Conservation (phyloP, 1,140 invertebrate species). For the Luehdorfia chinensis region DNA sequence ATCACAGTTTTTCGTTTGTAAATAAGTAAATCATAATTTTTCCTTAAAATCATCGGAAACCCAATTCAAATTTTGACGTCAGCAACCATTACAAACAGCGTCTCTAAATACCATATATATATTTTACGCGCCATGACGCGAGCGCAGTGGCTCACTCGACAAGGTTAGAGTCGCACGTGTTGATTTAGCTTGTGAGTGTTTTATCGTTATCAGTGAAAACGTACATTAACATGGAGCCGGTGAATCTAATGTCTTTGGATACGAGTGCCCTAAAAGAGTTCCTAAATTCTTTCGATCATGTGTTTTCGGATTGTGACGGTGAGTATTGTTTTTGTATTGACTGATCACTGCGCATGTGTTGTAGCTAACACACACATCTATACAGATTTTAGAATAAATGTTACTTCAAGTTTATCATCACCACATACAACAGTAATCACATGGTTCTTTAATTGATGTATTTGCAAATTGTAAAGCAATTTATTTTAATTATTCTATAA, state of each 20-base stretch:
- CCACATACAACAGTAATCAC: not conserved
- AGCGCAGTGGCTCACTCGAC: not conserved
- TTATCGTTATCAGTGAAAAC: conserved; percentile 25
- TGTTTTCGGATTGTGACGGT: conserved; percentile 71
- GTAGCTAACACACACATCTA: not conserved
- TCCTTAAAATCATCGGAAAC: too few relatives aligned
- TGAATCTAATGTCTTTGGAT: conserved; percentile 41
- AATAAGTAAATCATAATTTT: too few relatives aligned
- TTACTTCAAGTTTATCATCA: too few relatives aligned
- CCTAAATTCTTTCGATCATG: conserved; percentile 61
- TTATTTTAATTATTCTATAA: too few relatives aligned
- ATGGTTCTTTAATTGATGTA: too few relatives aligned
- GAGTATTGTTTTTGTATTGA: conserved; percentile 29
- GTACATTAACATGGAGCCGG: conserved; percentile 36
- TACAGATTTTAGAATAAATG: too few relatives aligned
- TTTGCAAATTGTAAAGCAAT: too few relatives aligned
- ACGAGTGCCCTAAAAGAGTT: conserved; percentile 45
- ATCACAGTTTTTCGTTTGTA: too few relatives aligned
- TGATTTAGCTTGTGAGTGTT: not conserved
- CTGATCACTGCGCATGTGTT: conserved; percentile 12
- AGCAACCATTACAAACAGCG: too few relatives aligned
- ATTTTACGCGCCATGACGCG: not conserved
- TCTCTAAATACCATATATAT: not conserved
- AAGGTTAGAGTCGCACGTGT: conserved; percentile 5
- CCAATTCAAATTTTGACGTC: too few relatives aligned